Evolutionary conservation across 2,888 invertebrate genomes (phyloP), one percentile per base, ranked within the genome.

Genomic region (Lobophora halterata): DNA sequence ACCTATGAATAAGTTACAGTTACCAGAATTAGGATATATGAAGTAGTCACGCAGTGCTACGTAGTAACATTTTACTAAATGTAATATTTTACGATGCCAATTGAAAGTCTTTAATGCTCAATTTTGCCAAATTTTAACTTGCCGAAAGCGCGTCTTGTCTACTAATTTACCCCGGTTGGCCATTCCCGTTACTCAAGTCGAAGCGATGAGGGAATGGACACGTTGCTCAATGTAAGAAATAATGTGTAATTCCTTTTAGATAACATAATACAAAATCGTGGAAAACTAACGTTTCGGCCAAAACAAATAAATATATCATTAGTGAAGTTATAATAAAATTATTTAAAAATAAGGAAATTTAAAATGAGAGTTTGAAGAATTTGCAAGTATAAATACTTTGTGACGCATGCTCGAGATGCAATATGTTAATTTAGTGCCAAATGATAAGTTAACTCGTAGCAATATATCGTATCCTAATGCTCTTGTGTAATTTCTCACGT

Each of bases 341-440:
- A 79, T 75, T 73, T 70, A 80, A 77, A 79, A 72, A 70, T 73
- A 73, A 71, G 63, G 52, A 62, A 64, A 60, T 52, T 65, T 58
- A 69, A 75, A 71, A 67, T 71, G 71, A 70, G 70, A 71, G 61
- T 76, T 37, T 71, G 71, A 75, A 68, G 58, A 71, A 76, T 74
- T 75, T 73, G 76, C 71, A 71, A 76, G 68, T 75, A 69, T 71
- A 73, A 70, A 72, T 72, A 77, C 63, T 72, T 74, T 73, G 79
- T 74, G 79, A 77, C 71, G 76, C 74, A 82, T 77, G 81, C 76
- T 81, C 82, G 82, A 79, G 76, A 83, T 83, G 86, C 85, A 85
- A 86, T 87, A 87, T 83, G 82, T 86, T 86, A 85, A 79, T 85
- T 86, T 87, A 86, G 87, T 87, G 87, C 87, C 87, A 87, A 87